Evolutionary conservation across 2,797 vertebrate genomes (phyloP).

Genomic region (Cygnus olor): DNA sequence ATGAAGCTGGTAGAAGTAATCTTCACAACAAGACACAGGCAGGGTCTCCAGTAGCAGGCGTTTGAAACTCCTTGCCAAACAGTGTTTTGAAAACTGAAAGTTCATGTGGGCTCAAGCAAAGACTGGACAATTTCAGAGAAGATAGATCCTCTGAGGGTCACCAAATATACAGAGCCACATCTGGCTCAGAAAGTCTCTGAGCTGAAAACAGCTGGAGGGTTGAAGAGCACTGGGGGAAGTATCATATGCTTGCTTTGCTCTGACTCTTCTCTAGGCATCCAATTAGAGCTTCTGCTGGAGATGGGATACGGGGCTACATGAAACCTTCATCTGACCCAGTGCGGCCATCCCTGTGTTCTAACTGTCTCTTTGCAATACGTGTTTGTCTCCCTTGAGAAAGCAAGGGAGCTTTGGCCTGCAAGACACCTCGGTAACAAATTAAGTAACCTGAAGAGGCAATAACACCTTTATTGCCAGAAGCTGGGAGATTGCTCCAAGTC

Average conservation of each 20-base stretch:
- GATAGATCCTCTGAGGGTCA: conserved; percentile 19
- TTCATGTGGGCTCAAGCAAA: conserved; percentile 4
- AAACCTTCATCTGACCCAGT: background rate
- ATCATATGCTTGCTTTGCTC: conserved; percentile 5
- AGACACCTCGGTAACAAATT: background rate
- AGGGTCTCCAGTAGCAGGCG: background rate
- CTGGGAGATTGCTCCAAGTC: background rate
- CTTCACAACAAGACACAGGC: background rate
- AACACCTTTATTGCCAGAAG: background rate
- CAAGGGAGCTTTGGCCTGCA: background rate
- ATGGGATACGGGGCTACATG: background rate
- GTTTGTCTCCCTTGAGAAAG: background rate
- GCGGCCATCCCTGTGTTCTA: background rate
- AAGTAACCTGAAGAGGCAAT: background rate
- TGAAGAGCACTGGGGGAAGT: background rate
- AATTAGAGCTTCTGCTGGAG: background rate
- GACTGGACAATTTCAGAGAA: conserved; percentile 18
- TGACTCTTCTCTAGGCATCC: background rate
- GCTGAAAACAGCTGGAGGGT: conserved; percentile 41
- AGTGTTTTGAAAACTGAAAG: background rate
- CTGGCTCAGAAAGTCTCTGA: conserved; percentile 39
- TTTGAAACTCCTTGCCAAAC: background rate
- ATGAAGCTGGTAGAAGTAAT: background rate
- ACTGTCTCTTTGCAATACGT: background rate
- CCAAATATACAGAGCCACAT: conserved; percentile 45